phyloP scores from a whole-genome alignment of 2,113 vertebrate species.

The Piprites chloris region DNA sequence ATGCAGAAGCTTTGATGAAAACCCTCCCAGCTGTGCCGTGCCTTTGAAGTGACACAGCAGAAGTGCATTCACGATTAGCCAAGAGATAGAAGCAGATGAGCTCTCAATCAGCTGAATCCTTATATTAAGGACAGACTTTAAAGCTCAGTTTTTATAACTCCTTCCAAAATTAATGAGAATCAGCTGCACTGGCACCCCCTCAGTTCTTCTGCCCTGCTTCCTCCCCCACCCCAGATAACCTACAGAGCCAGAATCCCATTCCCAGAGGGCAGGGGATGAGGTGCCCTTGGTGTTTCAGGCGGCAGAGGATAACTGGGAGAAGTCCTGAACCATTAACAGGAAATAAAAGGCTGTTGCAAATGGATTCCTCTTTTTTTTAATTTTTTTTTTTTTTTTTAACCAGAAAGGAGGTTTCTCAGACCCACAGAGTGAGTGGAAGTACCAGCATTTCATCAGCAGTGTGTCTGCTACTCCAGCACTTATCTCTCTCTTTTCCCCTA shows the following conservation, averaged over 20 bases:
- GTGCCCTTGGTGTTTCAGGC: background rate
- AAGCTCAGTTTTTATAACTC: conserved; percentile 52
- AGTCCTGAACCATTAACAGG: background rate
- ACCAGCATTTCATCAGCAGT: background rate
- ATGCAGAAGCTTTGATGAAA: conserved; percentile 68
- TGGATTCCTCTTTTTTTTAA: background rate
- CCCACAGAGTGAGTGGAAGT: background rate
- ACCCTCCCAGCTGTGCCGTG: conserved; percentile 60
- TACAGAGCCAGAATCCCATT: background rate
- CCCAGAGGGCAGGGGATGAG: background rate
- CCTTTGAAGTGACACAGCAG: conserved; percentile 68
- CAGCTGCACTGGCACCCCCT: background rate
- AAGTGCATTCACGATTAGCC: conserved; percentile 27
- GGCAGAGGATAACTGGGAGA: background rate
- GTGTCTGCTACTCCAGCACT: background rate
- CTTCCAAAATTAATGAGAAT: conserved; percentile 50
- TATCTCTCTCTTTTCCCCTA: background rate
- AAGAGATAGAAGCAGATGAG: conserved; percentile 60
- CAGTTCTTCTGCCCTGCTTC: background rate
- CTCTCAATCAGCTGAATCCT: conserved; percentile 59
- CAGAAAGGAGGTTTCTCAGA: background rate
- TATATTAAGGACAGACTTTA: conserved; percentile 34
- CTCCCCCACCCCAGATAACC: background rate
- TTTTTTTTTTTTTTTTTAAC: background rate
- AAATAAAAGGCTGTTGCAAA: background rate